Conservation (phyloP, 2,113 vertebrate species). For the Protobothrops mucrosquamatus region DNA sequence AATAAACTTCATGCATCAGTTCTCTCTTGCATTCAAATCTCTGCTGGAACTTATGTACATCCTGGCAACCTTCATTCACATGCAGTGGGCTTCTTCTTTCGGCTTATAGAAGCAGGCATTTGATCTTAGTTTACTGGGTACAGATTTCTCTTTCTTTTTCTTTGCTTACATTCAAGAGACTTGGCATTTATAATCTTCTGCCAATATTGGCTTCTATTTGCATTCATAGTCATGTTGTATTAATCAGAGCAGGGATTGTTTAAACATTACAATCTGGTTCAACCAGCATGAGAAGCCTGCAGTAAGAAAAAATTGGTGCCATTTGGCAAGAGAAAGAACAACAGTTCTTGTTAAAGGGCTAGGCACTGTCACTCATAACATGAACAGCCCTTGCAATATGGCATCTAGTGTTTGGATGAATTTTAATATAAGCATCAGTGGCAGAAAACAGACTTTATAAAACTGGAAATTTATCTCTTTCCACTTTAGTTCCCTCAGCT, state of each 20-base stretch:
- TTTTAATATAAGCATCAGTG: neutral
- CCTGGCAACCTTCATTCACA: neutral
- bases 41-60: neutral
- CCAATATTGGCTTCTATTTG: neutral
- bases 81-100: neutral
- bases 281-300: neutral
- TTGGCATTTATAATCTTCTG: neutral
- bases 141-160: neutral
- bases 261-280: neutral
- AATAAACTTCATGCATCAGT: constrained; percentile 6
- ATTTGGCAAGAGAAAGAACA: neutral
- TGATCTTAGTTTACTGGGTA: constrained; percentile 31
- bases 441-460: neutral
- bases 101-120: constrained; percentile 12
- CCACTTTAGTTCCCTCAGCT: neutral
- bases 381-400: neutral
- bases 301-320: neutral
- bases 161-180: neutral
- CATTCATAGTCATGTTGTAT: neutral
- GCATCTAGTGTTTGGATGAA: neutral
- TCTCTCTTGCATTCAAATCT: neutral
- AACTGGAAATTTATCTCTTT: neutral
- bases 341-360: neutral
- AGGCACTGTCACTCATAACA: neutral
- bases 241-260: neutral